Evolutionary conservation across 2,888 invertebrate species (phyloP).

Genomic region (Epinotia nisella): DNA sequence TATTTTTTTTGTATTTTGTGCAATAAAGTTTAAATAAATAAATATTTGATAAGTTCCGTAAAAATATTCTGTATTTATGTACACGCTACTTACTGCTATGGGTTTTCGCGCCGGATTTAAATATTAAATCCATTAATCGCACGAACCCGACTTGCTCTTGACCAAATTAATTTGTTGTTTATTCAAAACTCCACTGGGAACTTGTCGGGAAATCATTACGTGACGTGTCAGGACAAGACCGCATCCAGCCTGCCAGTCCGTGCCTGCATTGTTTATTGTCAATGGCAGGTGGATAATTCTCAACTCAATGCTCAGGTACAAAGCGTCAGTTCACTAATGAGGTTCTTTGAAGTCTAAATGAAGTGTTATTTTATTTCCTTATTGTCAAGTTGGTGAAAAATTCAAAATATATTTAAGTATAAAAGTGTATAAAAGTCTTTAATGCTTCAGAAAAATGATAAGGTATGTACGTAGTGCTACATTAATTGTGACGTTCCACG

Average conservation of each 20-base stretch:
- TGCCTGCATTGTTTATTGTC: constrained; percentile 32
- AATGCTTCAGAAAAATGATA: constrained; percentile 23
- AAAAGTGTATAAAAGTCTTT: neutral
- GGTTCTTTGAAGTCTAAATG: neutral
- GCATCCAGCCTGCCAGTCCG: constrained; percentile 22
- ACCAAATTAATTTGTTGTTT: neutral
- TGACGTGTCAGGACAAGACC: constrained; percentile 41
- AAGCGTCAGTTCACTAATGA: constrained; percentile 18
- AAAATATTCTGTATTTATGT: no score
- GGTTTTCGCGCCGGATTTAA: no score
- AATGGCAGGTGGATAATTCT: constrained; percentile 3
- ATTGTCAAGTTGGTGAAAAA: constrained; percentile 6
- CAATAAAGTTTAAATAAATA: no score
- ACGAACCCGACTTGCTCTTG: neutral
- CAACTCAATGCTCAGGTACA: constrained; percentile 1
- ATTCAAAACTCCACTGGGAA: neutral
- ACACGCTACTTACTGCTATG: no score
- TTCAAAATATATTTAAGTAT: neutral
- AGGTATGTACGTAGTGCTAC: constrained; percentile 6
- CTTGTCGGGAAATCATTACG: constrained; percentile 15
- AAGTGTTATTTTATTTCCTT: neutral
- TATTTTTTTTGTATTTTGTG: no score
- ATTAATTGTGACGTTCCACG: no score
- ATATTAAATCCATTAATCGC: neutral
- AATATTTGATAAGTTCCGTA: no score